A percentile compares a stretch with the other conserved stretches of the same genome.
Evolutionary conservation across 2,113 vertebrate species (phyloP).

Genomic region (Myotis lucifugus): DNA sequence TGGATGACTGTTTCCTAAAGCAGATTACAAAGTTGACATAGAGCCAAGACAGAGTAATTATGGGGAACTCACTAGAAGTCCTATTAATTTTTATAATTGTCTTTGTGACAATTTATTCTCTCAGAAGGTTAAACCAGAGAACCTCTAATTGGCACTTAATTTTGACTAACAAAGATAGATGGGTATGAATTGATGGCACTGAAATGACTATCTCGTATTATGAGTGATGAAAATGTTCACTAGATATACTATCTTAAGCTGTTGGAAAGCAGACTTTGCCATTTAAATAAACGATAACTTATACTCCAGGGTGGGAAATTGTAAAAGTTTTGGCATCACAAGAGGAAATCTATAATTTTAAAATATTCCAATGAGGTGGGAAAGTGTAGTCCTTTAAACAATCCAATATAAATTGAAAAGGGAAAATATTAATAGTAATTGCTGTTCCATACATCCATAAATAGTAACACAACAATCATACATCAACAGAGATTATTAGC

Average conservation of each 20-base stretch:
- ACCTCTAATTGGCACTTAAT: background rate
- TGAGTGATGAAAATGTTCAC: background rate
- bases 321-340: background rate
- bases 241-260: background rate
- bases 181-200: background rate
- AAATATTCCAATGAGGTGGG: background rate
- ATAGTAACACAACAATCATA: background rate
- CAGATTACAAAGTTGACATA: background rate
- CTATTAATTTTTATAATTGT: conserved; percentile 37
- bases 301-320: background rate
- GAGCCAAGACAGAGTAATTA: background rate
- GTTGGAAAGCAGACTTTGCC: background rate
- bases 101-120: background rate
- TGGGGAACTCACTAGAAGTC: background rate
- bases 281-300: conserved; percentile 20
- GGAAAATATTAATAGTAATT: background rate
- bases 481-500: background rate
- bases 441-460: background rate
- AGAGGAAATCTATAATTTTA: background rate
- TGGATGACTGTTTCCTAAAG: background rate
- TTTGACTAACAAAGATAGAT: conserved; percentile 2
- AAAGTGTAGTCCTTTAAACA: conserved; percentile 10
- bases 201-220: background rate
- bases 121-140: background rate
- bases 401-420: background rate